These are phyloP conservation scores for Parazoanthus atlanticus DNA, from an alignment of 92 coral and sea anemone species.

Conservation along the genomic window DNA sequence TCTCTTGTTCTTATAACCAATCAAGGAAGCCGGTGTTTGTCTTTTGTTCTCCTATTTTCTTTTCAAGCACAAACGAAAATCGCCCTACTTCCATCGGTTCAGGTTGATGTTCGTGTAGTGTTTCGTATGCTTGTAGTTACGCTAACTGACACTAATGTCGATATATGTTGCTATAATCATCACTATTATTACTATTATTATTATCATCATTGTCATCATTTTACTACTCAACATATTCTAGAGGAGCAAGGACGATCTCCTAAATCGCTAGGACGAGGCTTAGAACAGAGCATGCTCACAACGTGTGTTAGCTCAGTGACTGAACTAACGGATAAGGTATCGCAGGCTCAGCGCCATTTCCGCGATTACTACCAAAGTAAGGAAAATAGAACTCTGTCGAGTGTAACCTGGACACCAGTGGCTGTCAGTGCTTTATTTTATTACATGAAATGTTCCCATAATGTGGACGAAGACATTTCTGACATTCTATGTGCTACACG, in stretches of 20 bases:
- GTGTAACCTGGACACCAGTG: constrained; percentile 72
- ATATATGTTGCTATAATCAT: too few relatives aligned
- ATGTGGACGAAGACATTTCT: constrained; percentile 65
- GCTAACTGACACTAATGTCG: too few relatives aligned
- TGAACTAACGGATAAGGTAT: constrained; percentile 68
- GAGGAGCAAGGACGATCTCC: constrained; percentile 29
- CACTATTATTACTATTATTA: too few relatives aligned
- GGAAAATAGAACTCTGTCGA: constrained; percentile 76
- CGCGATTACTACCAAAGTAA: constrained; percentile 69
- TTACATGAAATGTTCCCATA: constrained; percentile 78
- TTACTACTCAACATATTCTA: background rate
- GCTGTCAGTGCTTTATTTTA: constrained; percentile 66
- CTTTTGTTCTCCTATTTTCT: too few relatives aligned
- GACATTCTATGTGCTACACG: constrained; percentile 65
- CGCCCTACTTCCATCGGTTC: too few relatives aligned
- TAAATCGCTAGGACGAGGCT: constrained; percentile 12
- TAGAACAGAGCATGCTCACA: constrained; percentile 72
- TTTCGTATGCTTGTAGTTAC: too few relatives aligned
- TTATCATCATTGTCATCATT: too few relatives aligned
- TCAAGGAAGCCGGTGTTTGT: too few relatives aligned
- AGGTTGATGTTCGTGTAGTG: too few relatives aligned
- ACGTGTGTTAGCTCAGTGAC: constrained; percentile 78
- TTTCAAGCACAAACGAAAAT: too few relatives aligned
- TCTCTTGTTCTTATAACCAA: too few relatives aligned
- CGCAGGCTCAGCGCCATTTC: constrained; percentile 72